Evolutionary conservation across 2,888 invertebrate species (phyloP), one percentile per base, ranked within the genome.

Genomic region (Limnephilus marmoratus): DNA sequence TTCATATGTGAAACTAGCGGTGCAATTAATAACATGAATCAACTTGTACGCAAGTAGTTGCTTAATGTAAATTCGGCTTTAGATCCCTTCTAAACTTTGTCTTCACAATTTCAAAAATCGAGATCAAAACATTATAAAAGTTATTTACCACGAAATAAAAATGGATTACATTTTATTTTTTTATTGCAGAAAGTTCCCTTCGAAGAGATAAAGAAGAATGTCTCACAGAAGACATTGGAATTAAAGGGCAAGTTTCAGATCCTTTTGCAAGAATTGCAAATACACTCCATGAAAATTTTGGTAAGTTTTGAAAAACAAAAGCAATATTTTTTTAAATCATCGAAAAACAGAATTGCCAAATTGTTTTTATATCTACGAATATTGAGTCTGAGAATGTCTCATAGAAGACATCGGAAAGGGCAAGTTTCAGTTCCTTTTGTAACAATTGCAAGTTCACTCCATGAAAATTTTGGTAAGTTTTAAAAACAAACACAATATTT

Each of bases 101-200:
- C 53, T 18, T 68, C 0, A 49, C 15, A 49, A 49, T 13, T 49
- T 49, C 49, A 49, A 2, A 15, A 49, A 49, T 13, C 45, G 45
- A 49, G 13, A 49, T 49, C 18, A 9, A 24, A 68, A 24, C 24
- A n/a, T 24, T n/a, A 68, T 5, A 24, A 68, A 68, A n/a, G 9
- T 68, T 24, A 9, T 68, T 24, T 5, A 9, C 68, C 4, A 68
- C 24, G 3, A 83, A 83, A 34, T 37, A 31, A 83, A 83, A 83
- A 31, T 13, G 53, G 4, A 2, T 53, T 3, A 53, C 15, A 15
- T 24, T 24, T n/a, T n/a, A 68, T 41, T 31, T 18, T 86, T 81
- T 91, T 94, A 94, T 94, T 94, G 45, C 95, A 97, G 97, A 96
- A 96, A 91, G 95, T 96, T 91, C 97, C 97, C 49, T 95, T 97